Conservation (phyloP, 1,140 invertebrate genomes). For the Protaetia brevitarsis region DNA sequence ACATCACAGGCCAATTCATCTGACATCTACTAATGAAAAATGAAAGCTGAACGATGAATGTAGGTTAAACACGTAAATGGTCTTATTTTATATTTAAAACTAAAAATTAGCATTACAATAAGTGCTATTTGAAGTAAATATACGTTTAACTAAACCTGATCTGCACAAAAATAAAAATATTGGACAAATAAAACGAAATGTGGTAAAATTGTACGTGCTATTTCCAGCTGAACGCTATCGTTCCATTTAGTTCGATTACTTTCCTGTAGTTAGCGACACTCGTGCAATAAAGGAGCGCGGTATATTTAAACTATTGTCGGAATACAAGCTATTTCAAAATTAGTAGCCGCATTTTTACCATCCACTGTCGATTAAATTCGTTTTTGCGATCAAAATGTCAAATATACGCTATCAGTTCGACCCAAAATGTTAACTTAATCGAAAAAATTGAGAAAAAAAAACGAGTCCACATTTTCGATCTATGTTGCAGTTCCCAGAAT, state of each 20-base stretch:
- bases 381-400: too few species aligned
- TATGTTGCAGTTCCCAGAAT: slow-evolving; percentile 32
- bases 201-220: background rate
- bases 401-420: background rate
- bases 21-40: background rate
- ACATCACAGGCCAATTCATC: background rate
- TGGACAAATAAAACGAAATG: too few species aligned
- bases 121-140: too few species aligned
- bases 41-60: background rate
- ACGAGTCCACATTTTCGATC: slow-evolving; percentile 21
- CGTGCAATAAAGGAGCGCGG: background rate
- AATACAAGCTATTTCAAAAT: background rate
- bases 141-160: too few species aligned
- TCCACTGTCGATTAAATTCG: background rate
- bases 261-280: background rate
- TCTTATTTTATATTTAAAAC: too few species aligned
- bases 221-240: background rate
- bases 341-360: background rate
- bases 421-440: background rate
- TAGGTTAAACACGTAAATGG: too few species aligned
- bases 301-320: background rate
- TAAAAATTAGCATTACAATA: too few species aligned
- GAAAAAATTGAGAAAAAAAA: slow-evolving; percentile 23
- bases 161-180: too few species aligned
- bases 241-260: background rate